Percentiles rank a stretch among this genome's conserved stretches.
These are phyloP conservation scores for Erithacus rubecula DNA, from an alignment of 2,797 vertebrate genomes.

Conservation along the genomic window DNA sequence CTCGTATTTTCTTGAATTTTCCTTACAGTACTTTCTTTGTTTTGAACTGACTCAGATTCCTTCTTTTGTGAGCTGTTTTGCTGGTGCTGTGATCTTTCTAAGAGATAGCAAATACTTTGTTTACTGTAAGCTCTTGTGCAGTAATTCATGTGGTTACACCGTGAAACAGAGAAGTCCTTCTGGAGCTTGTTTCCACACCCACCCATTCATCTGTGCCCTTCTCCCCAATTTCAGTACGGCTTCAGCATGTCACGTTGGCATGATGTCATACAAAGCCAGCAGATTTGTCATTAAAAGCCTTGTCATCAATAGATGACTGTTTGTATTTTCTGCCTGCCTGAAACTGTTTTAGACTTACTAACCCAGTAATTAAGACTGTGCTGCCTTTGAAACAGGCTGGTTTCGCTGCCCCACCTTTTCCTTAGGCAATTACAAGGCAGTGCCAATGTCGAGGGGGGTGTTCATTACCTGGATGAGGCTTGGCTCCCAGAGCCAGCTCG, in stretches of 20 bases:
- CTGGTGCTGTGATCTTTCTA: constrained; percentile 49
- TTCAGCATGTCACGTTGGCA: constrained; percentile 26
- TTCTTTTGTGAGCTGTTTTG: constrained; percentile 46
- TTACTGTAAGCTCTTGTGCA: constrained; percentile 61
- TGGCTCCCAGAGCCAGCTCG: not conserved
- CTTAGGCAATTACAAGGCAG: not conserved
- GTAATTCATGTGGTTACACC: constrained; percentile 63
- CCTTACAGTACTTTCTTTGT: constrained; percentile 47
- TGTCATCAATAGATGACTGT: constrained; percentile 54
- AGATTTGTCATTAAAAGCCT: constrained; percentile 48
- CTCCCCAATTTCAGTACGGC: not conserved
- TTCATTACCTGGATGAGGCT: not conserved
- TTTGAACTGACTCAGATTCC: constrained; percentile 59
- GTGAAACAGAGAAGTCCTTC: constrained; percentile 53
- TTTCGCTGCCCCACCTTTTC: constrained; percentile 61
- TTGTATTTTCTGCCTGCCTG: constrained; percentile 58
- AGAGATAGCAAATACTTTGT: constrained; percentile 63
- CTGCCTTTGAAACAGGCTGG: constrained; percentile 43
- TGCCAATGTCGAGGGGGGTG: not conserved
- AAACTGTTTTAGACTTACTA: constrained; percentile 39
- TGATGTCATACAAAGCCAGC: constrained; percentile 32
- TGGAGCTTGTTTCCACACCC: constrained; percentile 56
- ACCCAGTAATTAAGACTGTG: constrained; percentile 30
- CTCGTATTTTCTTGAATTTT: constrained; percentile 57
- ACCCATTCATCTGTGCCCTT: constrained; percentile 47